Percentiles rank a stretch among this genome's conserved stretches.
phyloP scores from a whole-genome alignment of 2,113 vertebrate species.

The Orycteropus afer region DNA sequence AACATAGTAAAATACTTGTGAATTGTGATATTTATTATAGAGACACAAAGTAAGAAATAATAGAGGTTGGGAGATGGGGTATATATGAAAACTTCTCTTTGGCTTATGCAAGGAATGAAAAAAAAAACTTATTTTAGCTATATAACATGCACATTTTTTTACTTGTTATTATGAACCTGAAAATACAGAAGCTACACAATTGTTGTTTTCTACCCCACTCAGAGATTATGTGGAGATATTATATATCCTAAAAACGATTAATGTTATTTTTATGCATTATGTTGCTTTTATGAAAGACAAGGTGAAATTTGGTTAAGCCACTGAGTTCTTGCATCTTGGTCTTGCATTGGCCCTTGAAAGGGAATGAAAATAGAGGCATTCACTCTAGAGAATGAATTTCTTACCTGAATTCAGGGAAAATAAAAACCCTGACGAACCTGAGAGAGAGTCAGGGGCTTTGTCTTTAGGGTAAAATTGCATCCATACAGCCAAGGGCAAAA shows the following conservation, averaged over 20 bases:
- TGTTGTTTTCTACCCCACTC: not conserved
- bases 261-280: not conserved
- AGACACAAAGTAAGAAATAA: not conserved
- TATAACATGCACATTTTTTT: not conserved
- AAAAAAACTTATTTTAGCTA: no score
- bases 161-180: not conserved
- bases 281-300: not conserved
- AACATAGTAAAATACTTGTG: not conserved
- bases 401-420: conserved; percentile 31
- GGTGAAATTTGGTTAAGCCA: not conserved
- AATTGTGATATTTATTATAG: not conserved
- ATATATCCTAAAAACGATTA: not conserved
- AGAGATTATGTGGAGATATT: not conserved
- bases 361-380: conserved; percentile 5
- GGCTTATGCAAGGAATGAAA: not conserved
- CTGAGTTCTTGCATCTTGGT: not conserved
- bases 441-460: not conserved
- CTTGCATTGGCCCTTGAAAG: not conserved
- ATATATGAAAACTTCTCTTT: not conserved
- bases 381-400: conserved; percentile 3
- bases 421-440: not conserved
- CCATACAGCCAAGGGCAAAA: not conserved
- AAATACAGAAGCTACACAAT: not conserved
- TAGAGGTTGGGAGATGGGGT: not conserved
- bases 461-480: not conserved